Conservation (phyloP, 1,140 invertebrate genomes). For the Micrasema longulum region DNA sequence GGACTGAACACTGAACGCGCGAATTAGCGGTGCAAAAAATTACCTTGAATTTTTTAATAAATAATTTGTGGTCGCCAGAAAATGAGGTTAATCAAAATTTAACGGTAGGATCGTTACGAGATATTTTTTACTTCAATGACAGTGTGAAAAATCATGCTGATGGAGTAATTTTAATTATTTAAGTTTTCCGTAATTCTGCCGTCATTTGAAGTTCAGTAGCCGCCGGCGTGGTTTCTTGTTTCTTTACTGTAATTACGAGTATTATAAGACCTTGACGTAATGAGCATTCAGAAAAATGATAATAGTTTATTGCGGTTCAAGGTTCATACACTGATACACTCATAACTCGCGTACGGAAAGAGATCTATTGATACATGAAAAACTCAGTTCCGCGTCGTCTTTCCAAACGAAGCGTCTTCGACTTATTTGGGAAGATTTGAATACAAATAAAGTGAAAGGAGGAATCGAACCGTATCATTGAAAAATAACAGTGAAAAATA, state of each 20-base stretch:
- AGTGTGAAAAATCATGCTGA: too few species aligned
- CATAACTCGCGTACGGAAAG: too few species aligned
- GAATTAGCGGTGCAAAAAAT: too few species aligned
- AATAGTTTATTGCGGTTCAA: slow-evolving; percentile 27
- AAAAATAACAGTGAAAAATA: not conserved
- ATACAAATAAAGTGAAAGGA: too few species aligned
- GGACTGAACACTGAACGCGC: too few species aligned
- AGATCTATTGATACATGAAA: slow-evolving; percentile 9
- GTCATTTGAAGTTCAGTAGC: not conserved
- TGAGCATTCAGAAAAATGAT: slow-evolving; percentile 10
- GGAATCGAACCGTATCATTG: not conserved
- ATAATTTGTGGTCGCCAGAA: too few species aligned
- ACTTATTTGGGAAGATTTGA: too few species aligned
- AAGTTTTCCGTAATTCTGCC: not conserved
- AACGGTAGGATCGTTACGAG: too few species aligned
- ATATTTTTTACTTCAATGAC: too few species aligned
- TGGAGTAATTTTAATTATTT: too few species aligned
- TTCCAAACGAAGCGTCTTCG: not conserved
- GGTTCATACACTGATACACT: slow-evolving; percentile 6
- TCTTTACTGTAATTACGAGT: not conserved
- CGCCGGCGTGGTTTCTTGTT: not conserved
- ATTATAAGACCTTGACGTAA: not conserved
- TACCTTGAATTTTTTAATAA: too few species aligned
- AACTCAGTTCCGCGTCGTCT: slow-evolving; percentile 14
- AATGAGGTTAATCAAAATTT: too few species aligned